phyloP scores from a whole-genome alignment of 2,888 invertebrate genomes.

The Cremastinae sp. region DNA sequence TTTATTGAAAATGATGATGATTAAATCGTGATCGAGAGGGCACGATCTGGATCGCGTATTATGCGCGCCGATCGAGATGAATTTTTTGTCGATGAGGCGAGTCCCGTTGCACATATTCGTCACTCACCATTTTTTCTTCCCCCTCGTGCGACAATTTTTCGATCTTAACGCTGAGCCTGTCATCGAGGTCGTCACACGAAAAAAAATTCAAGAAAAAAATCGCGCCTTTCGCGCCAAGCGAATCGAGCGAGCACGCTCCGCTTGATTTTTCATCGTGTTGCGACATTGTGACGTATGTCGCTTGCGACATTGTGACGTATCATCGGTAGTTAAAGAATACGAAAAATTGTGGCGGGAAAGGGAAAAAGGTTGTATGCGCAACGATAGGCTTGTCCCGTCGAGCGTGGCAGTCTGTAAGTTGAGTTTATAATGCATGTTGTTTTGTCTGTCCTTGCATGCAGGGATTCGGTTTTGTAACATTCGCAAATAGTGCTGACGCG shows the following conservation, averaged over 20 bases:
- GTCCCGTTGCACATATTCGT: slow-evolving; percentile 25
- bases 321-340: too few species aligned
- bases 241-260: too few species aligned
- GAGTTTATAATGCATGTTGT: slow-evolving; percentile 91
- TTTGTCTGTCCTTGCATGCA: slow-evolving; percentile 98
- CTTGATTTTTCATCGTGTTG: slow-evolving; percentile 51
- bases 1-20: slow-evolving; percentile 49
- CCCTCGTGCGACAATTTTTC: too few species aligned
- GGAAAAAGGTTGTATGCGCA: too few species aligned
- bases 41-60: slow-evolving; percentile 62
- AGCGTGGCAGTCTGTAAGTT: slow-evolving; percentile 79
- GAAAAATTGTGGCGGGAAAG: too few species aligned
- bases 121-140: background rate
- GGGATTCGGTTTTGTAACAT: slow-evolving; percentile 99
- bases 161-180: too few species aligned
- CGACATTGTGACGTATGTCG: slow-evolving; percentile 62
- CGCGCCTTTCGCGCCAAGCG: too few species aligned
- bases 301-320: too few species aligned
- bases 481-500: slow-evolving; percentile 99
- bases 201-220: slow-evolving; percentile 7
- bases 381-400: slow-evolving; percentile 58
- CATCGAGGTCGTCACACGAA: background rate
- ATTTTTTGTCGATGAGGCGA: slow-evolving; percentile 49
- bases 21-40: slow-evolving; percentile 62
- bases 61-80: slow-evolving; percentile 57